Conservation (phyloP, 2,113 vertebrate genomes). For the Strigops habroptila region DNA sequence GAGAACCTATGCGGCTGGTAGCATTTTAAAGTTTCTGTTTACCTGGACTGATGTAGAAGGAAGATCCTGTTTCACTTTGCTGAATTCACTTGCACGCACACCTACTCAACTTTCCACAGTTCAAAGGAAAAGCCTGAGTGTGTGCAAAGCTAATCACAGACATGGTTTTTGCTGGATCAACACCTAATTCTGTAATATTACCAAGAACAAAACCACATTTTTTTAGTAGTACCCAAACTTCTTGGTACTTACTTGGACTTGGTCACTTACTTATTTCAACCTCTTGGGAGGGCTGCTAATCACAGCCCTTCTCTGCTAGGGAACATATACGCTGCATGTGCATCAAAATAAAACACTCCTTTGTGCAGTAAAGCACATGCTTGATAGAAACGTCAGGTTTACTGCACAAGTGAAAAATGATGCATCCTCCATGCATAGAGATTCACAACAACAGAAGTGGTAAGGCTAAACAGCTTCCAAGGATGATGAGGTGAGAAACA, state of each 20-base stretch:
- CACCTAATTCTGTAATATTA: not conserved
- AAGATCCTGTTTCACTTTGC: not conserved
- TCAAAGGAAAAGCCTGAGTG: not conserved
- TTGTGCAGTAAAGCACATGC: not conserved
- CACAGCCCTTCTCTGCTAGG: not conserved
- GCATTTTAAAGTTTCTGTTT: not conserved
- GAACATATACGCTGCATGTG: fast-evolving
- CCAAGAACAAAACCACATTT: not conserved
- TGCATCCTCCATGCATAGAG: not conserved
- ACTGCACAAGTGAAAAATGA: not conserved
- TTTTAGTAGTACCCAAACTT: not conserved
- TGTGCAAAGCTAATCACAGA: not conserved
- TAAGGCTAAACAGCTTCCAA: not conserved
- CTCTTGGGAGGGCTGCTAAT: not conserved
- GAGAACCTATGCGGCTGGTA: not conserved
- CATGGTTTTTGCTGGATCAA: not conserved
- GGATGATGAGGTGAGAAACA: not conserved
- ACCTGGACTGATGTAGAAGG: not conserved
- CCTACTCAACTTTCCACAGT: not conserved
- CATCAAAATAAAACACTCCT: not conserved
- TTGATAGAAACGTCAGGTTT: not conserved
- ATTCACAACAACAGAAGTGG: not conserved
- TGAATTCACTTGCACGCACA: not conserved
- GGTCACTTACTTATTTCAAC: not conserved
- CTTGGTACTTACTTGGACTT: not conserved